Percentiles rank a stretch among this genome's conserved stretches.
These are phyloP conservation scores for Osmerus eperlanus DNA, from an alignment of 2,113 vertebrate species.

Conservation along the genomic window DNA sequence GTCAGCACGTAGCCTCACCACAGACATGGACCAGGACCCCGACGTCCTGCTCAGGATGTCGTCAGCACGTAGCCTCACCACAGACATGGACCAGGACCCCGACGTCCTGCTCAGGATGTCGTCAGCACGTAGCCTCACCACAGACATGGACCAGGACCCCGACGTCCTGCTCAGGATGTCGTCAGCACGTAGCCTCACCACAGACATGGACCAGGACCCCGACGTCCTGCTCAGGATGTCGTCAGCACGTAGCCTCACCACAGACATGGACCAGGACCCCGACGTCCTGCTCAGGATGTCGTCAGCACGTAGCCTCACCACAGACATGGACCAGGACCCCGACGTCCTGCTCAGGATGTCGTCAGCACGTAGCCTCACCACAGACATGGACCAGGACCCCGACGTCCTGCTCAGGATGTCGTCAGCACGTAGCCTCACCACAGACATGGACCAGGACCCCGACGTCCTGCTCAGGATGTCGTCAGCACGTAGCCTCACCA, in stretches of 20 bases:
- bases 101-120: constrained; percentile 84
- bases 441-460: constrained; percentile 63
- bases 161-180: constrained; percentile 84
- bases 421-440: constrained; percentile 78
- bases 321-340: constrained; percentile 63
- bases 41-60: constrained; percentile 84
- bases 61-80: constrained; percentile 78
- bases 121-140: constrained; percentile 78
- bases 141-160: constrained; percentile 63
- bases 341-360: constrained; percentile 84
- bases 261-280: constrained; percentile 63
- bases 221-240: constrained; percentile 84
- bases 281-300: constrained; percentile 84
- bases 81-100: constrained; percentile 63
- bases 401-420: constrained; percentile 84
- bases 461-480: constrained; percentile 84
- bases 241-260: constrained; percentile 78
- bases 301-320: constrained; percentile 78
- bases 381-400: constrained; percentile 63
- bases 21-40: constrained; percentile 63
- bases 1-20: constrained; percentile 78
- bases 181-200: constrained; percentile 78
- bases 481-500: constrained; percentile 78
- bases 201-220: constrained; percentile 63
- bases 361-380: constrained; percentile 78